A percentile compares a stretch with the other conserved stretches of the same genome.
These are phyloP conservation scores for Anser brachyrhynchus DNA, from an alignment of 2,113 vertebrate genomes.

Conservation along the genomic window DNA sequence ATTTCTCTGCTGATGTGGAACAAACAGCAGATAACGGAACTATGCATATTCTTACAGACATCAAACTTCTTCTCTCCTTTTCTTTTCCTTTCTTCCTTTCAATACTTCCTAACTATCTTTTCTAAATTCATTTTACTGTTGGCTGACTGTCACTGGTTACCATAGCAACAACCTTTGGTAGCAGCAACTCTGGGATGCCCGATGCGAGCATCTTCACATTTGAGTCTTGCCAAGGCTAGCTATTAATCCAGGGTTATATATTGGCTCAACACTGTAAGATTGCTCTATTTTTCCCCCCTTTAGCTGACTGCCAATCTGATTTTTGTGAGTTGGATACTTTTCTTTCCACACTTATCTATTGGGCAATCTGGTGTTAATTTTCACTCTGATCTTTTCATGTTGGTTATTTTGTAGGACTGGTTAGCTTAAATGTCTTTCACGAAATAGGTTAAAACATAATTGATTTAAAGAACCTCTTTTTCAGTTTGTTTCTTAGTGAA, in stretches of 20 bases:
- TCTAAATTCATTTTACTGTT: conserved; percentile 48
- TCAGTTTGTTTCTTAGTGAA: background rate
- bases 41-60: background rate
- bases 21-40: background rate
- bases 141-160: conserved; percentile 57
- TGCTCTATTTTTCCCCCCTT: conserved; percentile 34
- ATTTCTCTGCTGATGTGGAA: background rate
- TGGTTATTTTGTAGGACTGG: background rate
- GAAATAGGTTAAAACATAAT: background rate
- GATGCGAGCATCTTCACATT: conserved; percentile 49
- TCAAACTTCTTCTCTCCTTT: conserved; percentile 22
- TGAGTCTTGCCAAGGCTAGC: conserved; percentile 61
- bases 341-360: conserved; percentile 23
- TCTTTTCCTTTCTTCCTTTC: conserved; percentile 26
- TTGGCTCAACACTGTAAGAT: conserved; percentile 48
- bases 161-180: conserved; percentile 65
- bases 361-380: conserved; percentile 52
- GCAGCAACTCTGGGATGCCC: conserved; percentile 55
- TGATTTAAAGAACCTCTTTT: background rate
- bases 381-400: conserved; percentile 28
- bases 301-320: conserved; percentile 31
- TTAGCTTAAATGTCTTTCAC: background rate
- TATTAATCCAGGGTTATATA: conserved; percentile 52
- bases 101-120: conserved; percentile 40
- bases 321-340: conserved; percentile 19